Percentiles rank a stretch among this genome's conserved stretches.
Evolutionary conservation across 2,888 invertebrate species (phyloP).

Genomic region (Sarcophaga caerulescens): DNA sequence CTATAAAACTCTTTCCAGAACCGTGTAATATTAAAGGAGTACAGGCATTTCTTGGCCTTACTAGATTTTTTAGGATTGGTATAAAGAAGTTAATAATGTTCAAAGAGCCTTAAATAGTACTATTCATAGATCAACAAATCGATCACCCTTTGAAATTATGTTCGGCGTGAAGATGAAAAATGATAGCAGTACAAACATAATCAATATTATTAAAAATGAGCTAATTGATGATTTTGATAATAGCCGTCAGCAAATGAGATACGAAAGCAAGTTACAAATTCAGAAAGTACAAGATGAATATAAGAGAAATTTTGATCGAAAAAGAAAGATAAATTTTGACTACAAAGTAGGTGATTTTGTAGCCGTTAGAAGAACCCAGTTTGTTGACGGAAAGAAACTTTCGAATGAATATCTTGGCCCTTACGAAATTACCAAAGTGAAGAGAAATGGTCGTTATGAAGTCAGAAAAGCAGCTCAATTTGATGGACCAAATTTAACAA

Average conservation of each 20-base stretch:
- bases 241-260: constrained; percentile 37
- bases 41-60: too few relatives aligned
- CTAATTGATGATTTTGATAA: constrained; percentile 45
- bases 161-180: constrained; percentile 27
- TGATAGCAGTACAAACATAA: not conserved
- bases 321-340: constrained; percentile 60
- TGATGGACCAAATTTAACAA: too few relatives aligned
- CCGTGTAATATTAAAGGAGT: constrained; percentile 40
- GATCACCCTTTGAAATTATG: too few relatives aligned
- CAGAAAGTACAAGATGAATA: constrained; percentile 44
- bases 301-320: constrained; percentile 57
- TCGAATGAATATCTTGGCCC: constrained; percentile 64
- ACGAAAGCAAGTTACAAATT: constrained; percentile 45
- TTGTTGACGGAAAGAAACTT: constrained; percentile 47
- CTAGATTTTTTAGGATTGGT: constrained; percentile 25
- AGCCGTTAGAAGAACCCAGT: too few relatives aligned
- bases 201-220: constrained; percentile 38
- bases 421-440: constrained; percentile 64
- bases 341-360: too few relatives aligned
- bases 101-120: too few relatives aligned
- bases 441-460: too few relatives aligned
- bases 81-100: too few relatives aligned
- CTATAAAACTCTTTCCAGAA: constrained; percentile 46
- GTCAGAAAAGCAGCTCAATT: too few relatives aligned
- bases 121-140: too few relatives aligned